Percentiles rank a stretch among this genome's conserved stretches.
phyloP scores from a whole-genome alignment of 1,140 invertebrate species.

The Chrysomallon squamiferum region DNA sequence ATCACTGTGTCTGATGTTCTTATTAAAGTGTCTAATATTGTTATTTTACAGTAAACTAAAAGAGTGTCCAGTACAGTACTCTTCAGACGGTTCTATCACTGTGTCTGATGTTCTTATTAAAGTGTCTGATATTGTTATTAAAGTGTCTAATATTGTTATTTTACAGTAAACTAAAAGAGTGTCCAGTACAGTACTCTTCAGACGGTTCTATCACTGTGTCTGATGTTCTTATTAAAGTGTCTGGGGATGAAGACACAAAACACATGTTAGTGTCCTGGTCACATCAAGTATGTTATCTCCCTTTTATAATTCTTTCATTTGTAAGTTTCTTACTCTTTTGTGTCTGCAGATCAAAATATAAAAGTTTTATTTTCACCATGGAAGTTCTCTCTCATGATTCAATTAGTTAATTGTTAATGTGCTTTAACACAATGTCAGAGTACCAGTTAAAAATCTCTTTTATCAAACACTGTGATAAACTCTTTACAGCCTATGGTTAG shows the following conservation, averaged over 20 bases:
- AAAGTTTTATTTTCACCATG: neutral
- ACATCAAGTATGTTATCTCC: constrained; percentile 72
- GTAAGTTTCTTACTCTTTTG: neutral
- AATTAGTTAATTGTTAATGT: neutral
- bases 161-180: constrained; percentile 71
- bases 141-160: too few species aligned
- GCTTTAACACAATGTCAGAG: neutral
- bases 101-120: too few species aligned
- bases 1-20: too few species aligned
- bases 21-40: too few species aligned
- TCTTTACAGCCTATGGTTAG: too few species aligned
- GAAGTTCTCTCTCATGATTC: neutral
- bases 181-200: constrained; percentile 75
- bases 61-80: too few species aligned
- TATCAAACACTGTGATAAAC: too few species aligned
- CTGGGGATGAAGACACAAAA: constrained; percentile 78
- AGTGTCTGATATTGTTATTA: too few species aligned
- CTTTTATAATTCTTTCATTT: neutral
- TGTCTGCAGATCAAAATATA: neutral
- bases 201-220: constrained; percentile 83
- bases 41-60: too few species aligned
- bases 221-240: constrained; percentile 87
- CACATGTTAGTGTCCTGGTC: constrained; percentile 94
- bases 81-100: too few species aligned
- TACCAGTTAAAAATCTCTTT: neutral